Conservation (phyloP, 2,888 invertebrate species). For the Eupithecia pulchellata region DNA sequence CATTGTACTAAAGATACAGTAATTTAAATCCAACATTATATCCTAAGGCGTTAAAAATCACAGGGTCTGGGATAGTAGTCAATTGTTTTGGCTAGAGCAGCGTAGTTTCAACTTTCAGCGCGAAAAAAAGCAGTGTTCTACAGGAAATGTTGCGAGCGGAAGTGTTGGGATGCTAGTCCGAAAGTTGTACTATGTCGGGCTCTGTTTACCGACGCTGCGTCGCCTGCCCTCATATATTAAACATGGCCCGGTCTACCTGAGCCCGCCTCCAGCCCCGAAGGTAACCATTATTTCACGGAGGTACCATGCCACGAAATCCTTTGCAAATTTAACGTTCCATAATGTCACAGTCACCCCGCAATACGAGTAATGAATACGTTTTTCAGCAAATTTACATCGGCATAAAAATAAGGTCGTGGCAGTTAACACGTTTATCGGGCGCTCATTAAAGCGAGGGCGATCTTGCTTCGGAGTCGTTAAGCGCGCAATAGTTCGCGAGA, state of each 20-base stretch:
- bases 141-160: slow-evolving; percentile 16
- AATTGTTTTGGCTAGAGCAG: slow-evolving; percentile 5
- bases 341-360: slow-evolving; percentile 63
- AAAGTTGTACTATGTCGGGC: slow-evolving; percentile 40
- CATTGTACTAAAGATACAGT: slow-evolving; percentile 25
- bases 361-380: slow-evolving; percentile 80
- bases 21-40: slow-evolving; percentile 7
- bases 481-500: slow-evolving; percentile 86
- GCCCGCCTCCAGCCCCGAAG: slow-evolving; percentile 57
- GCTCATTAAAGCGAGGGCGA: slow-evolving; percentile 85
- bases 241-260: slow-evolving; percentile 76
- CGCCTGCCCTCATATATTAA: slow-evolving; percentile 84
- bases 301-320: slow-evolving; percentile 46
- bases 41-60: not conserved
- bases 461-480: slow-evolving; percentile 85
- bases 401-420: slow-evolving; percentile 85
- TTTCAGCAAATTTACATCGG: slow-evolving; percentile 83
- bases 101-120: not conserved
- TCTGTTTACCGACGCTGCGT: slow-evolving; percentile 81
- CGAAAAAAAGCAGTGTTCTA: not conserved
- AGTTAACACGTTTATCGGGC: slow-evolving; percentile 85
- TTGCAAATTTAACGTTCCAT: slow-evolving; percentile 57
- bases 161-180: slow-evolving; percentile 26
- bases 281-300: slow-evolving; percentile 49
- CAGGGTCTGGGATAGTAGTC: not conserved